Conservation (phyloP, 2,888 invertebrate genomes). For the Notodonta ziczac region DNA sequence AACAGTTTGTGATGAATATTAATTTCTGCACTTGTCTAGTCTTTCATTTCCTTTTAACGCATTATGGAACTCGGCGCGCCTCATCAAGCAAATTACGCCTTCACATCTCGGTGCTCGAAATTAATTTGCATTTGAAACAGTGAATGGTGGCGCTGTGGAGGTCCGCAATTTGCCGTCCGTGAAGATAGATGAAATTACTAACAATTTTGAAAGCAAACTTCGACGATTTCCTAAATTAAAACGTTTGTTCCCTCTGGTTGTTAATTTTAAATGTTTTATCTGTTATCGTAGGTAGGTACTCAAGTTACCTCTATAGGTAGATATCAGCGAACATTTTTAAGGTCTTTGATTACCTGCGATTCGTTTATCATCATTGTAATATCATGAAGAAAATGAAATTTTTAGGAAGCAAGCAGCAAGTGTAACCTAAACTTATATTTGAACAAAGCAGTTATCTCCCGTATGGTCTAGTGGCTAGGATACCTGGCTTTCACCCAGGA, state of each 20-base stretch:
- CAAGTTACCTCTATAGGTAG: too few relatives aligned
- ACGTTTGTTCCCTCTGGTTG: slow-evolving; percentile 14
- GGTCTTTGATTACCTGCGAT: too few relatives aligned
- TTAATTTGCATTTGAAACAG: slow-evolving; percentile 62
- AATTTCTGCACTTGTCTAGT: slow-evolving; percentile 43
- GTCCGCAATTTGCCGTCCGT: slow-evolving; percentile 39
- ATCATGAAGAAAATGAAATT: too few relatives aligned
- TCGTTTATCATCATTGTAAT: too few relatives aligned
- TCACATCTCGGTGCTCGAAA: slow-evolving; percentile 43
- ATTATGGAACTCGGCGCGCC: slow-evolving; percentile 43
- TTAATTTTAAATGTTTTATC: slow-evolving; percentile 5
- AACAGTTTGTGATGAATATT: slow-evolving; percentile 51
- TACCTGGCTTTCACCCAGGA: slow-evolving; percentile 90
- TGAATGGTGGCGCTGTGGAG: slow-evolving; percentile 47
- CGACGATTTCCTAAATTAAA: slow-evolving; percentile 24
- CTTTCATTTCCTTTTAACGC: slow-evolving; percentile 43
- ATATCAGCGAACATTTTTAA: too few relatives aligned
- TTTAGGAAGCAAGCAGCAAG: too few relatives aligned
- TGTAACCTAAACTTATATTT: too few relatives aligned
- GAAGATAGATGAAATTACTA: slow-evolving; percentile 27
- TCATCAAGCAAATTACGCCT: slow-evolving; percentile 58
- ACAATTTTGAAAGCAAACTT: slow-evolving; percentile 30
- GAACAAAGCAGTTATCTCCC: slow-evolving; percentile 62
- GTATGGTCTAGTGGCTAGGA: slow-evolving; percentile 89
- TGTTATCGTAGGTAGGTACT: too few relatives aligned